phyloP scores from a whole-genome alignment of 2,888 invertebrate genomes.

The Macrophya alboannulata region DNA sequence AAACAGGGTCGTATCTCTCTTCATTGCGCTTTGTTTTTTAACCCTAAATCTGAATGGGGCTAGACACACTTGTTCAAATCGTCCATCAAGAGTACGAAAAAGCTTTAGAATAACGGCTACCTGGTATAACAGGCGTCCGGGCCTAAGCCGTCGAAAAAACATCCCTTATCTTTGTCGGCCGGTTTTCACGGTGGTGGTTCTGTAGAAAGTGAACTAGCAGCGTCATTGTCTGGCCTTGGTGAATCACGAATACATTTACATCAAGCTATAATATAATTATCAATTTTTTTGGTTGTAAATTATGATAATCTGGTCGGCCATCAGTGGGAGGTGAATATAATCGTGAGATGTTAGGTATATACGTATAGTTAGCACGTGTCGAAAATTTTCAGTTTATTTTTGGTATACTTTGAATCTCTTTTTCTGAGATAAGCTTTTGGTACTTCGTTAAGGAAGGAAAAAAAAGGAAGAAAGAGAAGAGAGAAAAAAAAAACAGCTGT shows the following conservation, averaged over 20 bases:
- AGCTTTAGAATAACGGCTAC: slow-evolving; percentile 17
- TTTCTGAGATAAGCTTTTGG: background rate
- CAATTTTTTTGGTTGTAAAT: slow-evolving; percentile 2
- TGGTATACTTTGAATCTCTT: background rate
- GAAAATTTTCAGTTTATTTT: background rate
- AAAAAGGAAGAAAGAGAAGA: background rate
- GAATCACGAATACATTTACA: slow-evolving; percentile 7
- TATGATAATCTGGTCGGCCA: slow-evolving; percentile 1
- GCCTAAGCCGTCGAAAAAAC: slow-evolving; percentile 46
- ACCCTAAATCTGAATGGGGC: slow-evolving; percentile 33
- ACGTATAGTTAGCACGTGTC: background rate
- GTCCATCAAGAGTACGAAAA: slow-evolving; percentile 34
- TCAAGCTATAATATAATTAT: slow-evolving; percentile 13
- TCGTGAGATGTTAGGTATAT: background rate
- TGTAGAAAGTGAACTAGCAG: slow-evolving; percentile 13
- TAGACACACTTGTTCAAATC: slow-evolving; percentile 41
- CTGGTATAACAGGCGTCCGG: background rate
- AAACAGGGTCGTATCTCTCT: slow-evolving; percentile 27
- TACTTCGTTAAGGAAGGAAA: background rate
- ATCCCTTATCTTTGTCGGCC: slow-evolving; percentile 51
- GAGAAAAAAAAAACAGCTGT: background rate
- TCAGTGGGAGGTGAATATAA: background rate
- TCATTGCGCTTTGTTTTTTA: slow-evolving; percentile 8
- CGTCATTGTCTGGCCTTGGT: background rate
- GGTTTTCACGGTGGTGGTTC: slow-evolving; percentile 29